Evolutionary conservation across 2,888 invertebrate species (phyloP).

Genomic region (Spodoptera picta): DNA sequence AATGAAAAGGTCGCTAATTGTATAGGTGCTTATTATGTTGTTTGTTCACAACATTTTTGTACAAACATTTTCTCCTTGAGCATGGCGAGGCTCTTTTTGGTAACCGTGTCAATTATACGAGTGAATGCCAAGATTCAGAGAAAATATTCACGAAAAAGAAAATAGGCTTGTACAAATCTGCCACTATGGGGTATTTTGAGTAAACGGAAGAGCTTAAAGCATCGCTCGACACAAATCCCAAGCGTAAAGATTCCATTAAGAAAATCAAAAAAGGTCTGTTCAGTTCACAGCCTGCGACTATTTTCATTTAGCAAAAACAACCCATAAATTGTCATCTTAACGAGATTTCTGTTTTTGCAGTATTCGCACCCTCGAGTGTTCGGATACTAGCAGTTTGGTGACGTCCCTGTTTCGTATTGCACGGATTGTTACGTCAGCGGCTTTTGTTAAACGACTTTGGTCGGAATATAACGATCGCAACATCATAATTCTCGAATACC

Average conservation of each 20-base stretch:
- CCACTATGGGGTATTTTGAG: constrained; percentile 70
- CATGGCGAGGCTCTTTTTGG: constrained; percentile 6
- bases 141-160: constrained; percentile 55
- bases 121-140: constrained; percentile 50
- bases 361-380: constrained; percentile 83
- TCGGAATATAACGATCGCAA: constrained; percentile 30
- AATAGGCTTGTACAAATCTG: constrained; percentile 68
- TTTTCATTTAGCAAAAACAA: constrained; percentile 89
- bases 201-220: constrained; percentile 79
- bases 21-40: constrained; percentile 47
- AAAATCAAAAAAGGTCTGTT: constrained; percentile 88
- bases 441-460: constrained; percentile 55
- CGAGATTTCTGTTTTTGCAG: constrained; percentile 88
- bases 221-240: constrained; percentile 85
- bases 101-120: constrained; percentile 53
- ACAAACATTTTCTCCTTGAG: constrained; percentile 13
- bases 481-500: constrained; percentile 29
- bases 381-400: constrained; percentile 73
- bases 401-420: constrained; percentile 63
- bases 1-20: constrained; percentile 67
- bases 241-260: constrained; percentile 88
- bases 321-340: constrained; percentile 89
- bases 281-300: constrained; percentile 85
- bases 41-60: constrained; percentile 37
- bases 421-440: constrained; percentile 72